These are phyloP conservation scores for Aphaenogaster floridana DNA, from an alignment of 1,140 invertebrate species.

Conservation along the genomic window DNA sequence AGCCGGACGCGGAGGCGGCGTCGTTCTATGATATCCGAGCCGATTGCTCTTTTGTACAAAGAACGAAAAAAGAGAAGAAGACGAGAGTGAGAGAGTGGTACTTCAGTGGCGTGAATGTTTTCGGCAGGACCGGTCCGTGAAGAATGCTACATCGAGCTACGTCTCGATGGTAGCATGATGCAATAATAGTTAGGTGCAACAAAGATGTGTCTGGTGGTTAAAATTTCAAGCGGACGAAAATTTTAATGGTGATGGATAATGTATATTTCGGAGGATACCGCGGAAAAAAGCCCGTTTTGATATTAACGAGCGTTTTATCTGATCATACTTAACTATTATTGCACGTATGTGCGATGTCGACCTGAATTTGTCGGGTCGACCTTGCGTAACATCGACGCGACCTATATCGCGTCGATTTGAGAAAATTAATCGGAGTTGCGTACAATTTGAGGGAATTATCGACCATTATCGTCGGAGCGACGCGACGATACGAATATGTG, in stretches of 20 bases:
- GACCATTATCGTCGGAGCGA: not conserved
- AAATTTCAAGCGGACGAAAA: constrained; percentile 11
- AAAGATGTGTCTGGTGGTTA: not conserved
- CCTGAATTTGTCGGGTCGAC: not conserved
- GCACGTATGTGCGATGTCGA: not conserved
- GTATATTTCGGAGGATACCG: not conserved
- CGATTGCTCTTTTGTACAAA: constrained; percentile 65
- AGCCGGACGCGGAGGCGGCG: not conserved
- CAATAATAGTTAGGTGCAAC: constrained; percentile 24
- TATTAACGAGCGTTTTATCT: not conserved
- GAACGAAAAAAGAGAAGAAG: not conserved
- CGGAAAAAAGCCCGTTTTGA: not conserved
- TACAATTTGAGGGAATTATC: not conserved
- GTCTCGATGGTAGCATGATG: not conserved
- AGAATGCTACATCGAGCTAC: constrained; percentile 45
- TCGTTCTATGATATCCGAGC: constrained; percentile 49
- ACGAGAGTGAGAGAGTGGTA: not conserved
- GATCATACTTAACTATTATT: constrained; percentile 47
- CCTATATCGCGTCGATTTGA: not conserved
- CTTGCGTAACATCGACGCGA: not conserved
- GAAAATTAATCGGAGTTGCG: not conserved
- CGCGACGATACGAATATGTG: constrained; percentile 4
- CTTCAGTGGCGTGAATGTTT: constrained; percentile 45
- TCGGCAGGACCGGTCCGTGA: constrained; percentile 62
- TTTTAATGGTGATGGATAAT: not conserved